Conservation (phyloP, 2,113 vertebrate species). For the Andinoacara biseriatus region DNA sequence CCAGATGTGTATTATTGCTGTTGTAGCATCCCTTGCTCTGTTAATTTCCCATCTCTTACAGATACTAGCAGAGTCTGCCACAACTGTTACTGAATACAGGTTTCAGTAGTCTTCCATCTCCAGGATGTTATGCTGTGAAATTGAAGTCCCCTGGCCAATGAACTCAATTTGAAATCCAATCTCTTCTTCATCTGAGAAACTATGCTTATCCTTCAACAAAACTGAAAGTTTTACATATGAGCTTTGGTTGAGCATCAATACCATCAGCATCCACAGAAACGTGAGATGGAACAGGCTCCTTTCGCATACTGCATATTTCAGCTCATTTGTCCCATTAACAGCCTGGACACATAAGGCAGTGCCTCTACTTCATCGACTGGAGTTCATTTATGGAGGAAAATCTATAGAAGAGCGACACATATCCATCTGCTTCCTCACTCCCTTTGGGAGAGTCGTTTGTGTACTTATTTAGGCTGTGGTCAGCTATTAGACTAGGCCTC, state of each 20-base stretch:
- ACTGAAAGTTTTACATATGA: conserved; percentile 66
- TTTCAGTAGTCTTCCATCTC: conserved; percentile 39
- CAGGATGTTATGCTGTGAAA: conserved; percentile 57
- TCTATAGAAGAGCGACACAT: conserved; percentile 78
- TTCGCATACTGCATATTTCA: conserved; percentile 67
- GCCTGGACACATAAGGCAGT: conserved; percentile 64
- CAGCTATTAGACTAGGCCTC: conserved; percentile 66
- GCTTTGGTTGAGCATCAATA: conserved; percentile 72
- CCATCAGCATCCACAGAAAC: conserved; percentile 75
- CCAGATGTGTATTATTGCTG: neutral
- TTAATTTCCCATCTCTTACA: neutral
- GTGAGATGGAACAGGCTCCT: conserved; percentile 64
- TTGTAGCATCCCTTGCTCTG: no score
- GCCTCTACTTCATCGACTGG: conserved; percentile 72
- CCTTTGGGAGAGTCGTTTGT: conserved; percentile 72
- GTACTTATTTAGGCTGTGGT: conserved; percentile 77
- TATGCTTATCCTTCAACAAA: conserved; percentile 66
- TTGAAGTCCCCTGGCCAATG: conserved; percentile 44
- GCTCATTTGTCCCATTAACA: conserved; percentile 78
- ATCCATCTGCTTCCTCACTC: conserved; percentile 73
- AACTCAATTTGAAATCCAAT: conserved; percentile 67
- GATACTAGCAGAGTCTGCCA: neutral
- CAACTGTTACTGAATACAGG: conserved; percentile 25
- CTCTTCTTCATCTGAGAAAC: conserved; percentile 56
- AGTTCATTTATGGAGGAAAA: conserved; percentile 80